Percentiles rank a stretch among this genome's conserved stretches.
These are phyloP conservation scores for Platycheirus albimanus DNA, from an alignment of 2,888 invertebrate genomes.

Conservation along the genomic window DNA sequence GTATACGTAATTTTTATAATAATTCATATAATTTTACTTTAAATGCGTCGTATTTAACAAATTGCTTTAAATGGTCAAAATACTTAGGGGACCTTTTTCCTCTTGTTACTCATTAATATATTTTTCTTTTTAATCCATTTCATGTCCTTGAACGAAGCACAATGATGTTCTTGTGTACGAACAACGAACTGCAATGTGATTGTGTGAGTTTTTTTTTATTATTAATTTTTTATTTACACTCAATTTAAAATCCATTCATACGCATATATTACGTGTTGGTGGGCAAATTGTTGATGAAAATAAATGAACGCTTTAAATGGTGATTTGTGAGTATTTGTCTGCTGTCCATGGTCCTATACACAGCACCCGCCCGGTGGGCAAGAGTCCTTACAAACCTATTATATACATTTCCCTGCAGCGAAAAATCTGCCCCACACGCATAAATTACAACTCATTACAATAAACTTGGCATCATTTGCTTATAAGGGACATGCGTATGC, in stretches of 20 bases:
- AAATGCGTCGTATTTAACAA: conserved; percentile 48
- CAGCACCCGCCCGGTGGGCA: not conserved
- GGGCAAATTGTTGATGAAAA: conserved; percentile 61
- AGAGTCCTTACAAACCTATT: not conserved
- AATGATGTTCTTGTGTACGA: conserved; percentile 35
- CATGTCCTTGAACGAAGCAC: conserved; percentile 51
- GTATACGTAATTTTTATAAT: conserved; percentile 49
- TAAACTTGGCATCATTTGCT: conserved; percentile 60
- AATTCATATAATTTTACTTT: conserved; percentile 12
- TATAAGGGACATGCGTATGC: conserved; percentile 1
- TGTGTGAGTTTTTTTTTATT: conserved; percentile 22
- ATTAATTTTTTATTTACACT: conserved; percentile 52
- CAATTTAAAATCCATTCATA: conserved; percentile 71
- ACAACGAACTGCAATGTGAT: not conserved
- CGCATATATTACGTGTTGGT: conserved; percentile 60
- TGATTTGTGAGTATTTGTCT: conserved; percentile 54
- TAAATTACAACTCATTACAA: conserved; percentile 65
- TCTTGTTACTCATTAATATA: conserved; percentile 27
- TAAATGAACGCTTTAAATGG: conserved; percentile 67
- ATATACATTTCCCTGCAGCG: not conserved
- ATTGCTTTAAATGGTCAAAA: conserved; percentile 45
- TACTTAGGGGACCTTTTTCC: conserved; percentile 39
- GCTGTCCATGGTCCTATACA: not conserved
- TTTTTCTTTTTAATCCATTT: conserved; percentile 45
- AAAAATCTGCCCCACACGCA: conserved; percentile 28